Evolutionary conservation across 92 coral and sea anemone genomes (phyloP).

Genomic region (Paramuricea clavata): DNA sequence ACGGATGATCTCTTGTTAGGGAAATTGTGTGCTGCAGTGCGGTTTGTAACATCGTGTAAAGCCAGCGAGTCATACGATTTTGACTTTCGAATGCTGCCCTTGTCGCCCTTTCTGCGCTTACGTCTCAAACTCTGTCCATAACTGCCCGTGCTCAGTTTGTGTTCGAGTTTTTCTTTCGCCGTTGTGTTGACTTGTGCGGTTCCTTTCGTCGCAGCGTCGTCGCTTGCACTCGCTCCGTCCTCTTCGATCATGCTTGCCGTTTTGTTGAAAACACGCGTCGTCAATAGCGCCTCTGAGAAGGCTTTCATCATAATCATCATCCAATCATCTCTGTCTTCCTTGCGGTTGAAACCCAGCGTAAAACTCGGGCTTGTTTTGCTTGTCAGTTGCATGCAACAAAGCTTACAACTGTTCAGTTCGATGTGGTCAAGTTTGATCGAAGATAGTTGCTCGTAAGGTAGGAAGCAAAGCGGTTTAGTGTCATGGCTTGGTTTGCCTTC

Average conservation of each 20-base stretch:
- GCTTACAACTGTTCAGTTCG: slow-evolving; percentile 25
- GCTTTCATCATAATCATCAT: slow-evolving; percentile 37
- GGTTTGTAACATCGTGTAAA: not conserved
- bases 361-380: slow-evolving; percentile 23
- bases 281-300: slow-evolving; percentile 1
- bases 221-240: not conserved
- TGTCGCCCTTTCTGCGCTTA: slow-evolving; percentile 18
- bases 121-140: not conserved
- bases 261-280: not conserved
- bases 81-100: slow-evolving; percentile 20
- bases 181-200: not conserved
- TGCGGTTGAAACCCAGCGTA: slow-evolving; percentile 21
- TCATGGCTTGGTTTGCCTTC: slow-evolving; percentile 1
- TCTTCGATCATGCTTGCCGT: not conserved
- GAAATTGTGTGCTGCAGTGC: not conserved
- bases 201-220: not conserved
- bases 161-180: not conserved
- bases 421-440: slow-evolving; percentile 34
- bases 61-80: slow-evolving; percentile 16
- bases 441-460: slow-evolving; percentile 24
- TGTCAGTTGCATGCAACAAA: slow-evolving; percentile 16
- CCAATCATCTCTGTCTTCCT: slow-evolving; percentile 44
- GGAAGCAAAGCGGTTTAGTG: not conserved
- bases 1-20: not conserved
- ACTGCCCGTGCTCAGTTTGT: not conserved